Base-by-base conservation (phyloP, 2,888 invertebrate species). In the Amphipyra tragopoginis region DNA sequence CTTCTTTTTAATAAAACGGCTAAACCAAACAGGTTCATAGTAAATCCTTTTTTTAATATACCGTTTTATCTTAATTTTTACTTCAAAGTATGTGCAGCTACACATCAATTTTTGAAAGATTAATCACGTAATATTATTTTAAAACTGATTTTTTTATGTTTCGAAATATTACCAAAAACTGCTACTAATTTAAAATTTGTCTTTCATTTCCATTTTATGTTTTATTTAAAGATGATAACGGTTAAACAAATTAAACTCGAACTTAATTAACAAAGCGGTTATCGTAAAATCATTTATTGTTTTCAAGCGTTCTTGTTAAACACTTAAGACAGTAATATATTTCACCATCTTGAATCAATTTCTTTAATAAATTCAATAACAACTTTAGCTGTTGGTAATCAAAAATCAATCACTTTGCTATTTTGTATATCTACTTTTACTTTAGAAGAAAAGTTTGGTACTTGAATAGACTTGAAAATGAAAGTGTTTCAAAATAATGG, bases 381-480 rank as follows among this genome's bases (percentile, higher is more conserved):
- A 71, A 75, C 67, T 77, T 77, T 26, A 48, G 21, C 60, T 59
- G 49, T 54, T 49, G 29, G 44, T 60, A 73, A 68, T 75, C 61
- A 69, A 77, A 59, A 59, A 49, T 59, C 64, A 65, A 75, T 75
- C 61, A 64, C 49, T 39, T 65, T 39, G 15, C 6, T 72, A 53
- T 65, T 50, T 52, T 45, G 26, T n/a, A 15, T 43, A 10, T 54
- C 10, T 36, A 48, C 39, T 71, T 45, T 38, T n/a, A 49, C 44
- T 34, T 48, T n/a, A 5, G 14, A 26, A 44, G 43, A 13, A 52
- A 72, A 72, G 15, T 52, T 52, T 36, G 10, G 36, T 36, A 2
- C n/a, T n/a, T n/a, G n/a, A n/a, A n/a, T n/a, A n/a, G n/a, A 11
- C 21, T 43, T 43, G 43, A 21, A 11, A 26, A 43, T 8, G 21